Percentiles rank a stretch among this genome's conserved stretches.
Conservation (phyloP, 1,140 invertebrate species). For the roundworm (Caenorhabditis elegans) region DNA sequence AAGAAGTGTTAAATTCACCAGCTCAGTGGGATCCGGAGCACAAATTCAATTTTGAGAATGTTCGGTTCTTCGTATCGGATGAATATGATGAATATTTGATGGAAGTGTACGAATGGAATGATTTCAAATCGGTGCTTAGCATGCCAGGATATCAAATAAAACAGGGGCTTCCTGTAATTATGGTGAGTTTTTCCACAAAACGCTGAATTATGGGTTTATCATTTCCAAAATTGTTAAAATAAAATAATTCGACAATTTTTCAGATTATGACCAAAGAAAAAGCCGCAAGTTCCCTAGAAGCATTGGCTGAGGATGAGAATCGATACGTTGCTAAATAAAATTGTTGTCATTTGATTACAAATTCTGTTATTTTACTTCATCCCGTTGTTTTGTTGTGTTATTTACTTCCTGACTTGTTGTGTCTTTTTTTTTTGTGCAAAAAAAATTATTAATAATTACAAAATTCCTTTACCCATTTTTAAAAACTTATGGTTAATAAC, state of each 20-base stretch:
- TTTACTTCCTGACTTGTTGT: too few species aligned
- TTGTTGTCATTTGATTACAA: background rate
- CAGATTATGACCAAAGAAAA: background rate
- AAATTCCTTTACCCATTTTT: too few species aligned
- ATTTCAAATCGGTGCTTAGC: constrained; percentile 42
- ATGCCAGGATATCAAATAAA: constrained; percentile 45
- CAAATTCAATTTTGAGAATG: constrained; percentile 51
- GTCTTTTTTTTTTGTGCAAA: too few species aligned
- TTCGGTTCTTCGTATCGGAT: constrained; percentile 51
- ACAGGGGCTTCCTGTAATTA: constrained; percentile 54
- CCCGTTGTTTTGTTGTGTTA: constrained; percentile 11
- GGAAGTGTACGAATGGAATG: constrained; percentile 48
- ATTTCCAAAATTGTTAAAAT: too few species aligned
- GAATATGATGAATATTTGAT: constrained; percentile 46
- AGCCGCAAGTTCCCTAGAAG: background rate
- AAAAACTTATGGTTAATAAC: too few species aligned
- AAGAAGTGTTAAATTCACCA: constrained; percentile 51
- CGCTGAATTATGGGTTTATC: too few species aligned
- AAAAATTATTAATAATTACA: too few species aligned
- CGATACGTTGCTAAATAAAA: background rate
- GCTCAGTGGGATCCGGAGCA: constrained; percentile 56
- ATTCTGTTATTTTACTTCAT: background rate
- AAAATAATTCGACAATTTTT: background rate
- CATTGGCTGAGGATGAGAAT: background rate
- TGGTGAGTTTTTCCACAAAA: constrained; percentile 47